Percentiles rank a stretch among this genome's conserved stretches.
Conservation (phyloP, 2,113 vertebrate genomes). For the Psittacula cyanocephala region DNA sequence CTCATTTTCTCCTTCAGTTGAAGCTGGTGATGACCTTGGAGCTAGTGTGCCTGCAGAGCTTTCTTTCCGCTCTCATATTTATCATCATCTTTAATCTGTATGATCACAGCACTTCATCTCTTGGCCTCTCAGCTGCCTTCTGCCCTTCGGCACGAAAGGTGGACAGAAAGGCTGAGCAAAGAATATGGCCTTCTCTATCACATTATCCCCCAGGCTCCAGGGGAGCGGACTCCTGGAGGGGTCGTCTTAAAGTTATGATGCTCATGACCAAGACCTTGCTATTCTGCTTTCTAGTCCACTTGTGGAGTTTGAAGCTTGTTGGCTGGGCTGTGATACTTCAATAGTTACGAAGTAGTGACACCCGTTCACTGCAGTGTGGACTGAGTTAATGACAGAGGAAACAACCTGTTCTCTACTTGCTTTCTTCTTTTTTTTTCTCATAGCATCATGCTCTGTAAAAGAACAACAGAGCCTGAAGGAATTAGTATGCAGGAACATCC, state of each 20-base stretch:
- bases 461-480: neutral
- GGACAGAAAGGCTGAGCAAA: neutral
- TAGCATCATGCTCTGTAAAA: neutral
- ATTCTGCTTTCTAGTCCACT: neutral
- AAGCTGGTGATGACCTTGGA: constrained; percentile 40
- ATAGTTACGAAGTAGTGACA: neutral
- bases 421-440: neutral
- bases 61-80: constrained; percentile 12
- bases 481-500: constrained; percentile 35
- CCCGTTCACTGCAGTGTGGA: rapidly evolving
- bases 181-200: neutral
- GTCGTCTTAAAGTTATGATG: neutral
- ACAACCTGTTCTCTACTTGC: neutral
- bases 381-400: neutral
- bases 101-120: constrained; percentile 11
- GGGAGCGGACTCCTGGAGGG: neutral
- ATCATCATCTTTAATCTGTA: constrained; percentile 42
- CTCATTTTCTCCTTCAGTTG: constrained; percentile 40
- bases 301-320: neutral
- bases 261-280: neutral
- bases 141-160: neutral
- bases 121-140: constrained; percentile 12
- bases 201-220: neutral
- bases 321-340: neutral
- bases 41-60: neutral